These are phyloP conservation scores for Ditylenchus dipsaci DNA, from an alignment of 1,140 invertebrate genomes.

Conservation along the genomic window DNA sequence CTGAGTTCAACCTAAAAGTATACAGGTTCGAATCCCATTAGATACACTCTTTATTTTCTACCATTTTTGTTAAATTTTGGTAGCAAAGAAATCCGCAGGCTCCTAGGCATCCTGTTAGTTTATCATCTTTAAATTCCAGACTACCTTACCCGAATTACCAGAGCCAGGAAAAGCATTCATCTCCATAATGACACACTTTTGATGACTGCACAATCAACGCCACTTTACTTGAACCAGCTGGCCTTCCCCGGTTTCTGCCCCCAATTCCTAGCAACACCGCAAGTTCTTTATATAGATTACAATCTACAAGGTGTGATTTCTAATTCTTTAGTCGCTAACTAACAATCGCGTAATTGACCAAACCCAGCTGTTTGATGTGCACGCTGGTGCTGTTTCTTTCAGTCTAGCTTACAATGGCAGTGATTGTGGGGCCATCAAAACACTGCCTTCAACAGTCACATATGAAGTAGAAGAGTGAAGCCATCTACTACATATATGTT, in stretches of 20 bases:
- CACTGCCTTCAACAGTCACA: background rate
- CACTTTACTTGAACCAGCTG: background rate
- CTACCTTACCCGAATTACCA: conserved; percentile 68
- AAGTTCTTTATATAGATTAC: background rate
- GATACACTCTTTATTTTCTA: too few species aligned
- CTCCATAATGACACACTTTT: conserved; percentile 68
- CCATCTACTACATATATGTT: conserved; percentile 13
- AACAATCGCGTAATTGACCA: conserved; percentile 2
- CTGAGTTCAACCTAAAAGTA: too few species aligned
- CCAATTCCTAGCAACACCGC: background rate
- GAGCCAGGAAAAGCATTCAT: conserved; percentile 65
- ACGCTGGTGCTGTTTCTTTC: conserved; percentile 8
- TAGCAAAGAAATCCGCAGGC: too few species aligned
- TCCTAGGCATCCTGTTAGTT: too few species aligned
- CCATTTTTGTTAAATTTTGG: too few species aligned
- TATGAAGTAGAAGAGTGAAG: conserved; percentile 8
- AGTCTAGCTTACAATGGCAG: conserved; percentile 8
- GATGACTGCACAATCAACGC: conserved; percentile 19
- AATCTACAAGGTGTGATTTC: background rate
- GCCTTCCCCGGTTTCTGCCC: background rate
- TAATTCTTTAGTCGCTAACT: background rate
- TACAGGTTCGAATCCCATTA: too few species aligned
- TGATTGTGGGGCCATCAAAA: conserved; percentile 5
- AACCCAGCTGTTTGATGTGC: conserved; percentile 16
- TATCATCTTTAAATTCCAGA: conserved; percentile 8